These are phyloP conservation scores for Acanthurus leucopareius DNA, from an alignment of 2,797 vertebrate species.

Conservation along the genomic window DNA sequence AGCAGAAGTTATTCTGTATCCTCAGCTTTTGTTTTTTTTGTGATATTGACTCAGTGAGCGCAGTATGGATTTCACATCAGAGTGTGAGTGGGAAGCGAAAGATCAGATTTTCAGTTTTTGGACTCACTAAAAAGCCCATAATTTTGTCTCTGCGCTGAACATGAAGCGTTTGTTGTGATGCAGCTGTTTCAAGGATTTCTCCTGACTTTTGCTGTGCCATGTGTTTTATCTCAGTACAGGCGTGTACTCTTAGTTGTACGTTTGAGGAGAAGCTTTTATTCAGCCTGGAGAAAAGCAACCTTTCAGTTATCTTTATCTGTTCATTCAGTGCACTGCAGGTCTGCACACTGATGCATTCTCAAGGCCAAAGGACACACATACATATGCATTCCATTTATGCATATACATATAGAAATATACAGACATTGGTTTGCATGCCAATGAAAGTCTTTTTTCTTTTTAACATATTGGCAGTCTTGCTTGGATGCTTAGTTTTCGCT, in stretches of 20 bases:
- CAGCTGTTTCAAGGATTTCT: constrained; percentile 34
- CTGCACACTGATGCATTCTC: neutral
- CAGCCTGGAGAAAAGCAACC: constrained; percentile 15
- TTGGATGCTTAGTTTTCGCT: neutral
- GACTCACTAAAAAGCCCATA: constrained; percentile 32
- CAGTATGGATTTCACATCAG: constrained; percentile 53
- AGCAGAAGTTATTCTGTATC: constrained; percentile 14
- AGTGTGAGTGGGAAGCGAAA: constrained; percentile 9
- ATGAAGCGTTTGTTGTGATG: constrained; percentile 21
- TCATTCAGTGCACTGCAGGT: constrained; percentile 22
- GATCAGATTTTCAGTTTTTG: constrained; percentile 31
- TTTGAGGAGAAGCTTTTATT: constrained; percentile 38
- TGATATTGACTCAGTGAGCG: constrained; percentile 17
- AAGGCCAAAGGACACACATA: neutral
- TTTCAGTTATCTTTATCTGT: constrained; percentile 25
- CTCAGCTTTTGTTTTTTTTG: neutral
- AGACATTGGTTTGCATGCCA: no score
- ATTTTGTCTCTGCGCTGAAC: constrained; percentile 28
- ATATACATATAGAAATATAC: no score
- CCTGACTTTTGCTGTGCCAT: constrained; percentile 34
- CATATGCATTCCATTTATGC: neutral
- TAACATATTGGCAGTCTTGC: neutral
- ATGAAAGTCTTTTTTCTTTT: neutral
- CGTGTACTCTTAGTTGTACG: neutral
- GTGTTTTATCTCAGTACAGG: constrained; percentile 41